A percentile compares a stretch with the other conserved stretches of the same genome.
These are phyloP conservation scores for Pangasius sanitwongsei DNA, from an alignment of 2,797 vertebrate species.

Conservation along the genomic window DNA sequence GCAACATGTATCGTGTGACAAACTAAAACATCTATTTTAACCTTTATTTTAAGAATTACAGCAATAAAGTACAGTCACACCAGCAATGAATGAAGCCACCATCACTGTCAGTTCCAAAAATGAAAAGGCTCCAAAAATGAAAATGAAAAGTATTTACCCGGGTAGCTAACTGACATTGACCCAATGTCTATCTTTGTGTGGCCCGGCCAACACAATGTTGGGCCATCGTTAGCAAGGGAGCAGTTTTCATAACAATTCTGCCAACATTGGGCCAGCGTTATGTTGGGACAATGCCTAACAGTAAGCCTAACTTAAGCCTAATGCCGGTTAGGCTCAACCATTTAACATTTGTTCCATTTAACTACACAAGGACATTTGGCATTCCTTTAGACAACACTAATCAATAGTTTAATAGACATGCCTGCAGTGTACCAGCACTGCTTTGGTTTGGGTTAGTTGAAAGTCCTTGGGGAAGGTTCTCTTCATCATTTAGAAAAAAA, in stretches of 20 bases:
- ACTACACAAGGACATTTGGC: not conserved
- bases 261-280: not conserved
- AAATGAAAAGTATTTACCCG: not conserved
- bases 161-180: not conserved
- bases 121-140: not conserved
- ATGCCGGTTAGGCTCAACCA: not conserved
- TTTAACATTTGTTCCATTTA: not conserved
- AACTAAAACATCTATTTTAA: not conserved
- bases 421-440: not conserved
- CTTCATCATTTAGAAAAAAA: not conserved
- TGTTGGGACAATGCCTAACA: not conserved
- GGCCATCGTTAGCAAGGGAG: not conserved
- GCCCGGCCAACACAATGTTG: not conserved
- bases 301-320: no score
- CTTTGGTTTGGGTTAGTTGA: no score
- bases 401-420: not conserved
- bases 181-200: no score
- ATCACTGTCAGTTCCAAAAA: not conserved
- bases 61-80: not conserved
- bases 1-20: not conserved
- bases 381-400: not conserved
- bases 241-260: not conserved
- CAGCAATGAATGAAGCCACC: not conserved
- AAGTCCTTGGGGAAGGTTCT: not conserved
- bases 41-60: not conserved